phyloP scores from a whole-genome alignment of 2,888 invertebrate species.

The Tenthredo amoena region DNA sequence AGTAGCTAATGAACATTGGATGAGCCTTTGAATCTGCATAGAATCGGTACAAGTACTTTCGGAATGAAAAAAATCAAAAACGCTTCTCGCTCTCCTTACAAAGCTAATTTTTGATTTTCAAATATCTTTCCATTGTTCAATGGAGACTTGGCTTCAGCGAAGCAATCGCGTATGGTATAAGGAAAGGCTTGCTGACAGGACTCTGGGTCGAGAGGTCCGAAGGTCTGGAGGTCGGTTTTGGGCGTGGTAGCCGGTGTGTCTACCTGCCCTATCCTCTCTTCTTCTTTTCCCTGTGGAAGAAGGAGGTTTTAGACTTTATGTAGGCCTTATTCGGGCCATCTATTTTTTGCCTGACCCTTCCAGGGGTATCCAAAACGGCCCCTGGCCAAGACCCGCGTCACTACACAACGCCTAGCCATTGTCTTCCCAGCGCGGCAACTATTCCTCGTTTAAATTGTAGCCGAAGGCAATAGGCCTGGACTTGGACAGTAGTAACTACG shows the following conservation, averaged over 20 bases:
- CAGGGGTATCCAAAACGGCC: slow-evolving; percentile 45
- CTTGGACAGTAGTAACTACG: slow-evolving; percentile 4
- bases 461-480: slow-evolving; percentile 7
- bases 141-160: background rate
- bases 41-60: too few species aligned
- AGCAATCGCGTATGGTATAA: background rate
- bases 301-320: slow-evolving; percentile 25
- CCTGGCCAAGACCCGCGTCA: background rate
- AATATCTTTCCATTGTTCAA: slow-evolving; percentile 2
- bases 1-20: background rate
- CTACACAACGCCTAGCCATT: slow-evolving; percentile 16
- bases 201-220: slow-evolving; percentile 47
- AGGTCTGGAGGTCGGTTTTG: slow-evolving; percentile 72
- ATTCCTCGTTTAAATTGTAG: slow-evolving; percentile 9
- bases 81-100: background rate
- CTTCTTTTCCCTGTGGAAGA: background rate
- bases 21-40: background rate
- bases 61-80: too few species aligned
- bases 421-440: slow-evolving; percentile 21
- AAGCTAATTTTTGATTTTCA: background rate
- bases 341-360: slow-evolving; percentile 38
- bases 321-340: background rate
- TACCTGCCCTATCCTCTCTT: slow-evolving; percentile 47
- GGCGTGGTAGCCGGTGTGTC: slow-evolving; percentile 67
- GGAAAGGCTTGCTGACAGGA: slow-evolving; percentile 44